Conservation (phyloP, 1,140 invertebrate species). For the Gryon sp. region DNA sequence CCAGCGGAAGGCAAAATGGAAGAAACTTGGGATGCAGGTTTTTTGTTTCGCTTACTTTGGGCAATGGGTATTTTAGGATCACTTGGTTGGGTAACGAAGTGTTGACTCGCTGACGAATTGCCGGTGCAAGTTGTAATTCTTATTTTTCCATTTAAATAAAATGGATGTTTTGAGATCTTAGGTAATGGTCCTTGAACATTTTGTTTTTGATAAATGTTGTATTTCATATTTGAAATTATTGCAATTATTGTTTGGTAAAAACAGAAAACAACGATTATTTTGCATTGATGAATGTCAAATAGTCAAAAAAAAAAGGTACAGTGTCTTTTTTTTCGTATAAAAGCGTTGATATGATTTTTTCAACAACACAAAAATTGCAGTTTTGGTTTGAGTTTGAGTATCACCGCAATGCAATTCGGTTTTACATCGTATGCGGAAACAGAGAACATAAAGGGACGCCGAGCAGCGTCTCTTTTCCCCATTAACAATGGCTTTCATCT, state of each 20-base stretch:
- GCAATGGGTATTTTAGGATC: slow-evolving; percentile 23
- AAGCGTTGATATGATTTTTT: slow-evolving; percentile 30
- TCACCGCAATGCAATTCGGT: slow-evolving; percentile 57
- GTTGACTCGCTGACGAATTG: slow-evolving; percentile 20
- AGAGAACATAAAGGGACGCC: slow-evolving; percentile 70
- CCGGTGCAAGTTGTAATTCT: slow-evolving; percentile 9
- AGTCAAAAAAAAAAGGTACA: neutral
- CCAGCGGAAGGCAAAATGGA: no score
- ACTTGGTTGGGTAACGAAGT: neutral
- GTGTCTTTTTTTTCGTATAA: neutral
- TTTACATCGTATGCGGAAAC: slow-evolving; percentile 63
- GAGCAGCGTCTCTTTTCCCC: slow-evolving; percentile 67
- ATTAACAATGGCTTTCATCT: slow-evolving; percentile 77
- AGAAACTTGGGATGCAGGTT: neutral
- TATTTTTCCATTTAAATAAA: neutral
- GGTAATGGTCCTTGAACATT: no score
- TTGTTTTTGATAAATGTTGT: no score
- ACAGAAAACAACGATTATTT: no score
- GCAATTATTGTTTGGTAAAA: no score
- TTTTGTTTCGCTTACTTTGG: no score
- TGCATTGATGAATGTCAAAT: neutral
- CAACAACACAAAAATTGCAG: slow-evolving; percentile 19
- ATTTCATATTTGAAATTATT: no score
- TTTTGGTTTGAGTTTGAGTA: slow-evolving; percentile 40
- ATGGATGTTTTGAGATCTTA: no score